Percentiles rank a stretch among this genome's conserved stretches.
These are phyloP conservation scores for Iselma pallidipennis DNA, from an alignment of 2,888 invertebrate genomes.

Conservation along the genomic window DNA sequence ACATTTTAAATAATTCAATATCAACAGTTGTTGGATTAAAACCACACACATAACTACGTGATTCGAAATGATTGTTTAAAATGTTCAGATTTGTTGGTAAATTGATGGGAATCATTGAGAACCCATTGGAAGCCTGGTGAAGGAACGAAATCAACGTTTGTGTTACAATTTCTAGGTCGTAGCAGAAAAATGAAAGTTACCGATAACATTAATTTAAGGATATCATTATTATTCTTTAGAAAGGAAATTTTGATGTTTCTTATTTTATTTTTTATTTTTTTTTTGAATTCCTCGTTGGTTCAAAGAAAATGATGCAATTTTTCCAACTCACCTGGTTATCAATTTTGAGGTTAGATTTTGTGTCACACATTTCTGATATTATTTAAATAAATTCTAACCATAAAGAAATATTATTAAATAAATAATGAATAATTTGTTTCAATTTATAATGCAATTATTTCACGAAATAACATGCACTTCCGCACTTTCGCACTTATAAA, in stretches of 20 bases:
- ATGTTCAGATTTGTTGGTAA: conserved; percentile 24
- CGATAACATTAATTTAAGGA: too few species aligned
- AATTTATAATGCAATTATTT: too few species aligned
- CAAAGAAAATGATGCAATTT: too few species aligned
- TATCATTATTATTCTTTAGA: too few species aligned
- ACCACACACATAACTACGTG: conserved; percentile 63
- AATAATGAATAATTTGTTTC: too few species aligned
- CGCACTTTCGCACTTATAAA: too few species aligned
- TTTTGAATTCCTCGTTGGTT: too few species aligned
- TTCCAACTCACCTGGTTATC: not conserved
- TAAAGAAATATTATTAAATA: too few species aligned
- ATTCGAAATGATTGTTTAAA: conserved; percentile 57
- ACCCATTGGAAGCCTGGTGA: not conserved
- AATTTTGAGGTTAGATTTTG: not conserved
- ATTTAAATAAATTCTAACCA: too few species aligned
- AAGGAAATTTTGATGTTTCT: too few species aligned
- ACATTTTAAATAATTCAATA: conserved; percentile 53
- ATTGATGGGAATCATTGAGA: not conserved
- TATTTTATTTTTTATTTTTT: too few species aligned
- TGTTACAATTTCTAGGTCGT: not conserved
- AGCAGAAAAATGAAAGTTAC: not conserved
- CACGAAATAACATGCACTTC: too few species aligned
- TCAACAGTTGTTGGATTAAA: conserved; percentile 62
- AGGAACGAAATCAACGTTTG: not conserved
- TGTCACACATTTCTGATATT: not conserved